Evolutionary conservation across 2,888 invertebrate species (phyloP).

Genomic region (Caenorhabditis sp.): DNA sequence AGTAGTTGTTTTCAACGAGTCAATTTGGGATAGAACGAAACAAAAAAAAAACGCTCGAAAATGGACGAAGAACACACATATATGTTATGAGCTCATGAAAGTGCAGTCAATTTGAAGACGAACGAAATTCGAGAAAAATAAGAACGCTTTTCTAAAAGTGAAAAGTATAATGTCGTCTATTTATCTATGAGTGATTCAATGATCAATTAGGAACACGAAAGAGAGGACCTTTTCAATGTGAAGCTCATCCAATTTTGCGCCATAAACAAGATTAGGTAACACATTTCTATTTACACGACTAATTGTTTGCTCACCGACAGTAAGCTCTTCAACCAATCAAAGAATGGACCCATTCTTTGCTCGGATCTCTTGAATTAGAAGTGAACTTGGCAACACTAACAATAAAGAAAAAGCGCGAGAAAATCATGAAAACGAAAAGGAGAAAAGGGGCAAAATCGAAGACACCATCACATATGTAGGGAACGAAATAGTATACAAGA

Average conservation of each 20-base stretch:
- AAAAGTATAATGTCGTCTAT: too few species aligned
- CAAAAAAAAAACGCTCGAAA: background rate
- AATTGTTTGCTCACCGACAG: background rate
- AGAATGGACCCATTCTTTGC: background rate
- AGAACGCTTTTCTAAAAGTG: too few species aligned
- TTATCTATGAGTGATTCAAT: too few species aligned
- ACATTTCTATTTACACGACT: background rate
- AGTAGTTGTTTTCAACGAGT: background rate
- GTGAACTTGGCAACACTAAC: background rate
- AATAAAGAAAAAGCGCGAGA: background rate
- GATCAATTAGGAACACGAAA: too few species aligned
- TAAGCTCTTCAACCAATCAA: background rate
- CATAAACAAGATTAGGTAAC: background rate
- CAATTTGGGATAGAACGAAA: background rate
- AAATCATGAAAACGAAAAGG: background rate
- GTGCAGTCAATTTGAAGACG: too few species aligned
- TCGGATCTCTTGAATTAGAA: background rate
- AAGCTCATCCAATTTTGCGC: background rate
- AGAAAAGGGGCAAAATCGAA: slow-evolving; percentile 1
- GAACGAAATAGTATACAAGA: background rate
- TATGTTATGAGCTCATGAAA: too few species aligned
- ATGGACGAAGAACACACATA: background rate
- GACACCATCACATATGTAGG: background rate
- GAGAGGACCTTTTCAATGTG: background rate
- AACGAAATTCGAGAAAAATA: too few species aligned